A percentile compares a stretch with the other conserved stretches of the same genome.
Conservation (phyloP, 2,888 invertebrate genomes). For the Eumacrocentrus americanus region DNA sequence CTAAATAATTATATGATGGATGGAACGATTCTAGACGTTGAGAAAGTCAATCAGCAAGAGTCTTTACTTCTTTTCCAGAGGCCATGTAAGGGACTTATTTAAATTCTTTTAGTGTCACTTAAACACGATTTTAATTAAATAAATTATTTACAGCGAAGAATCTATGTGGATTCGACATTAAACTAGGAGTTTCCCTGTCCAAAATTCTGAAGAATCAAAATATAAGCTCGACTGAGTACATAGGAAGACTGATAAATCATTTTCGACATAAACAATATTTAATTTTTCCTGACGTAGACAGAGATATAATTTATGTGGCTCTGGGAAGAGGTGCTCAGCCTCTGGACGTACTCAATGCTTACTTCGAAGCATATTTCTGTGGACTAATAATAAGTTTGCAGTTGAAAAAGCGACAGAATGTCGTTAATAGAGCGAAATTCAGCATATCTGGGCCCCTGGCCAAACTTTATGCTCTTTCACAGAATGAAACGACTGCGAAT, state of each 20-base stretch:
- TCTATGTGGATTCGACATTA: conserved; percentile 70
- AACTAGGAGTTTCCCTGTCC: conserved; percentile 67
- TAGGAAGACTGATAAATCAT: conserved; percentile 60
- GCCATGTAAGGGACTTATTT: conserved; percentile 41
- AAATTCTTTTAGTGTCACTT: not conserved
- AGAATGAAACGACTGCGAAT: not conserved
- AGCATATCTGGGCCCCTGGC: not conserved
- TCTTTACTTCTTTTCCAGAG: conserved; percentile 70
- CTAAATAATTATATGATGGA: conserved; percentile 72
- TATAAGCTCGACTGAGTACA: conserved; percentile 48
- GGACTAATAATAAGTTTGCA: conserved; percentile 61
- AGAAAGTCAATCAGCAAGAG: conserved; percentile 74
- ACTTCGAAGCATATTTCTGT: conserved; percentile 72
- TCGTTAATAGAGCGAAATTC: not conserved
- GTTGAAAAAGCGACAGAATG: conserved; percentile 19
- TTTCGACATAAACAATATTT: conserved; percentile 66
- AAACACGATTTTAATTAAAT: conserved; percentile 1
- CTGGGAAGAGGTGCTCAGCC: conserved; percentile 64
- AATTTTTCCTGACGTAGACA: conserved; percentile 63
- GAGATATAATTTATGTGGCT: conserved; percentile 65
- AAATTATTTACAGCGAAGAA: conserved; percentile 63
- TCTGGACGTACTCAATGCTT: conserved; percentile 70
- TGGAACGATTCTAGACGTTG: conserved; percentile 69
- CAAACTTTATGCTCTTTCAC: not conserved
- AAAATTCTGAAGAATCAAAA: conserved; percentile 47